Evolutionary conservation across 2,113 vertebrate genomes (phyloP).

Genomic region (Eudorcas thomsonii): DNA sequence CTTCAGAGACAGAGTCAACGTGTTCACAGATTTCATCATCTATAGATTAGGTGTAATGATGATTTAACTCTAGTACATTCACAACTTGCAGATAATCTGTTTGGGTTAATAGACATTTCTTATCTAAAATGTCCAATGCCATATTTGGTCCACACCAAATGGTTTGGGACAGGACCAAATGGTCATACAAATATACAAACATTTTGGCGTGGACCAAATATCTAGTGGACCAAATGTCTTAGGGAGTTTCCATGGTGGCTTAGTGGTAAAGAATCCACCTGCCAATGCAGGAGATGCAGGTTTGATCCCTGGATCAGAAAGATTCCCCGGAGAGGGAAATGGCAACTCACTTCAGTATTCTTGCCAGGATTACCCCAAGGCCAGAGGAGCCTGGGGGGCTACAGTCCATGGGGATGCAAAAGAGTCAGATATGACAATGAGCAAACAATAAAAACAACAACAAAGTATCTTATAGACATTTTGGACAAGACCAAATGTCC

Average conservation of each 20-base stretch:
- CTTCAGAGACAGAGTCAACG: not conserved
- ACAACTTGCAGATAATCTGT: not conserved
- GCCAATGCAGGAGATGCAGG: accelerated
- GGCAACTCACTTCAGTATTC: not conserved
- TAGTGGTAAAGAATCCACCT: not conserved
- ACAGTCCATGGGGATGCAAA: not conserved
- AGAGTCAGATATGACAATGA: not conserved
- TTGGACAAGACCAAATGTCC: not conserved
- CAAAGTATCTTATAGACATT: not conserved
- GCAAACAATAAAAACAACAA: not conserved
- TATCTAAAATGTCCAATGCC: not conserved
- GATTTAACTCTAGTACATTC: not conserved
- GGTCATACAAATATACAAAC: not conserved
- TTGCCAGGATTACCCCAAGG: not conserved
- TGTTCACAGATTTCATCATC: not conserved
- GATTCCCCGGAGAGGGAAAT: not conserved
- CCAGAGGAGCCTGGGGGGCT: not conserved
- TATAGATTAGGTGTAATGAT: not conserved
- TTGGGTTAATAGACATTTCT: not conserved
- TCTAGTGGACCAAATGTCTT: not conserved
- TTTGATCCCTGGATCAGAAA: not conserved
- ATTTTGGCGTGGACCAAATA: not conserved
- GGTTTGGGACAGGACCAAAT: not conserved
- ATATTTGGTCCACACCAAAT: not conserved
- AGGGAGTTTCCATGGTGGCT: not conserved